Evolutionary conservation across 2,797 vertebrate genomes (phyloP), one percentile per base, ranked within the genome.

Genomic region (Poecilia gillii): DNA sequence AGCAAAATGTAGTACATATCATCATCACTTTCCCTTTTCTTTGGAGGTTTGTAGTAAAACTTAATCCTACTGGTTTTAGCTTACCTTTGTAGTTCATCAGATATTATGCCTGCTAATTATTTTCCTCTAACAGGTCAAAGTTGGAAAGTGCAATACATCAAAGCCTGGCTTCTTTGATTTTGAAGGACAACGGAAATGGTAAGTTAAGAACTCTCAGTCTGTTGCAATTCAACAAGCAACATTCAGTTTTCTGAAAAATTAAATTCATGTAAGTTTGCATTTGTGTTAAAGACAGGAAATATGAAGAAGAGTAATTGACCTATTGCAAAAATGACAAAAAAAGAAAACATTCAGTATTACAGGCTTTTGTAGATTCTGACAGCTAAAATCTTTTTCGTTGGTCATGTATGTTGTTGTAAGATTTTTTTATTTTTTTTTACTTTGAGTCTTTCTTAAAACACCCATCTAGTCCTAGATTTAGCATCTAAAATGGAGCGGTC

Each of bases 151-250:
- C 90, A 98, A 97, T 85, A 97, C 96, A 85, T 82, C 96, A 79
- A 99, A 99, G 91, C 98, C 98, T 80, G 95, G 97, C 70, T 99
- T 99, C 94, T 99, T 99, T 88, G 98, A 99, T 92, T 99, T 99
- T 95, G 98, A 99, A 95, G 98, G 98, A 87, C 99, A 99, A 85
- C 97, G 97, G 85, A 99, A 99, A 96, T 99, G 98, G 98, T 99
- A 97, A 94, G 97, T 87, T 36, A 28, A 74, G 23, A 13, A 4
- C 62, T 33, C 55, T 18, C 20, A 14, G 23, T 2, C 3, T 31
- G 4, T 55, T 64, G 0, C n/a, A 46, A 36, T 25, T 28, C 12
- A 36, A 20, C 51, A n/a, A 8, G 14, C 4, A 16, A 31, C 16
- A 28, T 18, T 20, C 2, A 16, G 16, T 59, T 31, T n/a, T 9